Evolutionary conservation across 2,888 invertebrate genomes (phyloP), one percentile per base, ranked within the genome.

Genomic region (Clistopyga incitator): DNA sequence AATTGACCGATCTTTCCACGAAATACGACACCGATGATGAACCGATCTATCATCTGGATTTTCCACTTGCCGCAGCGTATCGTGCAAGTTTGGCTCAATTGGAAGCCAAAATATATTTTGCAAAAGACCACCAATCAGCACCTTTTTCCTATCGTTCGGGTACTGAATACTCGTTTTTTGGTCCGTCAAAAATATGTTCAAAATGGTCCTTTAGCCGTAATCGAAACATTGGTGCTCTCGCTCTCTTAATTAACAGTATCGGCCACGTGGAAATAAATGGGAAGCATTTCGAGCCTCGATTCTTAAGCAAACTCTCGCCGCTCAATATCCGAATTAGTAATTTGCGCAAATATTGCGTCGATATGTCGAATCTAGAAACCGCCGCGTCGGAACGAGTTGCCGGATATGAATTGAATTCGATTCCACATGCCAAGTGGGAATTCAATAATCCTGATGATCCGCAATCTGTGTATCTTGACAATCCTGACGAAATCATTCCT

Each of bases 71-170:
- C 0, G 47, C 59, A 34, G 61, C 61, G 72, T 74, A 74, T 29
- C 72, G 72, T n/a, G 72, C 72, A 11, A 74, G 61, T 47, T 47
- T 74, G 11, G 61, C 61, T 2, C 72, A 74, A 61, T 61, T 74
- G 20, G 72, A 74, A 54, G 72, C 61, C 34, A 74, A 74, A 34
- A 61, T 74, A n/a, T 74, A 74, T 47, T 61, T 74, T 29, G n/a
- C 61, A 1, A 29, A 29, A 25, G n/a, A 11, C 1, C 29, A 61
- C n/a, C 72, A 61, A 13, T 47, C 47, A 11, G 47, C 47, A n/a
- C 72, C 72, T 10, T 47, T 61, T 13, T 68, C 29, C 52, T 8
- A 2, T 15, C 47, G 47, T 15, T 47, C 47, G 3, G 47, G 18
- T 29, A 47, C 25, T 20, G 23, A 47, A n/a, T 52, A 50, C 13